Evolutionary conservation across 2,797 vertebrate genomes (phyloP), one percentile per base, ranked within the genome.

Genomic region (Peromyscus eremicus): DNA sequence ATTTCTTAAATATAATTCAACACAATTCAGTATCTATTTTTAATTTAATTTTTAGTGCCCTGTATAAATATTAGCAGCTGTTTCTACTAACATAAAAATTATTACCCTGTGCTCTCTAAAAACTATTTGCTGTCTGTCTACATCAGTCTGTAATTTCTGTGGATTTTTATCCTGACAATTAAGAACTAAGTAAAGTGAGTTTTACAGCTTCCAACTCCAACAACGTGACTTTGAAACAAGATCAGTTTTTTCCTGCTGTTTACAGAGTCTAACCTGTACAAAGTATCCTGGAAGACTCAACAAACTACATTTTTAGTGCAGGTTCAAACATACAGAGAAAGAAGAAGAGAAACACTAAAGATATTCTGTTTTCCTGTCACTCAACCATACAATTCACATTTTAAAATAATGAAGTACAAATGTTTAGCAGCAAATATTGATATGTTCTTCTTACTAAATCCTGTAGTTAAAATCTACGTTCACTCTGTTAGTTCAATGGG

Each of bases 1-100:
- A 57, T 76, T 75, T 79, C 23, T 93, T 91, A 75, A 92, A 71
- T 91, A 52, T 52, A 93, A 75, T 79, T 23, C 88, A 83, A 21
- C 55, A 3, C 13, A 84, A 32, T 68, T 92, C 49, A 29, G 17
- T 46, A 89, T 16, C 8, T 21, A 60, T 79, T 55, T 96, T 40
- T 3, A 46, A 60, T 95, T 40, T 3, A 46, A 60, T 14, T 68
- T 60, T 91, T 71, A 55, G 1, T 66, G 23, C 40, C 49, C 19
- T 21, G 0, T 37, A 27, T 82, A 66, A 81, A 66, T 32, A 19
- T 81, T 64, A 80, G 3, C 52, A n/a, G 71, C 7, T 89, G 85
- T 87, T 25, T 71, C 12, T 85, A 89, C 79, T 40, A 19, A 57
- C 21, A 91, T 29, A 57, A 49, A 94, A 95, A 57, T 55, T 17